Percentiles rank a stretch among this genome's conserved stretches.
phyloP scores from a whole-genome alignment of 2,888 invertebrate genomes.

The Leptinotarsa peninsularis region DNA sequence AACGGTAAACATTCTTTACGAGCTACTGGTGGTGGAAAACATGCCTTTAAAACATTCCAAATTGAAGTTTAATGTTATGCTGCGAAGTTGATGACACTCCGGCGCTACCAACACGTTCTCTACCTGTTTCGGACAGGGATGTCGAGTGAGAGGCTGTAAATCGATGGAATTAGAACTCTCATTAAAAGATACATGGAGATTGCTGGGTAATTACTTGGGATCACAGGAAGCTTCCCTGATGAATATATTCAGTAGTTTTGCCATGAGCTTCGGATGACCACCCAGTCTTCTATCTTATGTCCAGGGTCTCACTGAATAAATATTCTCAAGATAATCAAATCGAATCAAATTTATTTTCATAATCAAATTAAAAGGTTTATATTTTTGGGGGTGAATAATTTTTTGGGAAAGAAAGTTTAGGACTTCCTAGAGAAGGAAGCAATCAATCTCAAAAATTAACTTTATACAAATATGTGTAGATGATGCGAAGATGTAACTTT shows the following conservation, averaged over 20 bases:
- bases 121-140: constrained; percentile 53
- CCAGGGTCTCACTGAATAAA: no score
- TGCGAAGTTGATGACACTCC: constrained; percentile 50
- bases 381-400: no score
- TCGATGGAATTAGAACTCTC: constrained; percentile 65
- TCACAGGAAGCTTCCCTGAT: constrained; percentile 36
- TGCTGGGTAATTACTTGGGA: constrained; percentile 38
- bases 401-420: no score
- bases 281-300: neutral
- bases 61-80: constrained; percentile 61
- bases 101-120: constrained; percentile 50
- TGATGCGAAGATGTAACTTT: no score
- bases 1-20: constrained; percentile 57
- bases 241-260: constrained; percentile 33
- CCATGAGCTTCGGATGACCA: constrained; percentile 3
- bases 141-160: constrained; percentile 49
- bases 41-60: constrained; percentile 59
- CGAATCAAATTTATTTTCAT: no score
- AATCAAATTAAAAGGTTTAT: no score
- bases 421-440: no score
- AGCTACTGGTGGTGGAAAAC: constrained; percentile 49
- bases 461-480: no score
- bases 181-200: constrained; percentile 64
- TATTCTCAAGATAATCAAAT: no score
- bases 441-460: no score